Conservation (phyloP, 2,113 vertebrate genomes). For the Ceyx melanurus region DNA sequence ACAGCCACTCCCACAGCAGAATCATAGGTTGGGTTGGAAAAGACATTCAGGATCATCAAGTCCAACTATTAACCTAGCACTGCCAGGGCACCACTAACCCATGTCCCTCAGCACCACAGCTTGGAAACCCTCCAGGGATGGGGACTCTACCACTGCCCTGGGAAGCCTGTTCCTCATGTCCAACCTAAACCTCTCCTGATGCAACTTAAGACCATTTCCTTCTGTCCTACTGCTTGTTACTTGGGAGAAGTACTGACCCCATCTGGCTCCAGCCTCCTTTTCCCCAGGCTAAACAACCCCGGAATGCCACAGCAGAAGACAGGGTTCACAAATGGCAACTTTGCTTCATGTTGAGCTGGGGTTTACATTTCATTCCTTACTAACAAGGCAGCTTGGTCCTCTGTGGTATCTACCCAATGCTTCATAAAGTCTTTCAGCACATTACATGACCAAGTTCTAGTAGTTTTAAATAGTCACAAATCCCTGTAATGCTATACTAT, state of each 20-base stretch:
- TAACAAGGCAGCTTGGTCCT: not conserved
- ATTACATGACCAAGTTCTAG: not conserved
- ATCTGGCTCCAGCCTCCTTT: not conserved
- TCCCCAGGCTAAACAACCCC: not conserved
- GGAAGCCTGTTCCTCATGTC: not conserved
- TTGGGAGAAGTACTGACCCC: too few species aligned
- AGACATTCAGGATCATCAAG: not conserved
- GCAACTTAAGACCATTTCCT: not conserved
- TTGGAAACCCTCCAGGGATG: too few species aligned
- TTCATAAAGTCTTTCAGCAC: not conserved
- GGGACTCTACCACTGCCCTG: too few species aligned
- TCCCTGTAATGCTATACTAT: not conserved
- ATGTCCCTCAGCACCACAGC: too few species aligned
- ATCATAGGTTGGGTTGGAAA: not conserved
- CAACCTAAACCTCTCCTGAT: not conserved
- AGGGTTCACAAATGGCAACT: not conserved
- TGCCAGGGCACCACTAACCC: too few species aligned
- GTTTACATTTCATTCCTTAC: not conserved
- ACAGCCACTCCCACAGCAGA: not conserved
- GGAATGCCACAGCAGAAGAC: not conserved
- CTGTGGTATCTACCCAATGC: not conserved
- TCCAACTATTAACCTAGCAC: too few species aligned
- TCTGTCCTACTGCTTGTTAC: too few species aligned
- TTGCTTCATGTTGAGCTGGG: not conserved
- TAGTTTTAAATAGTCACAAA: not conserved